Evolutionary conservation across 1,140 invertebrate genomes (phyloP).

Genomic region (Monomorium pharaonis): DNA sequence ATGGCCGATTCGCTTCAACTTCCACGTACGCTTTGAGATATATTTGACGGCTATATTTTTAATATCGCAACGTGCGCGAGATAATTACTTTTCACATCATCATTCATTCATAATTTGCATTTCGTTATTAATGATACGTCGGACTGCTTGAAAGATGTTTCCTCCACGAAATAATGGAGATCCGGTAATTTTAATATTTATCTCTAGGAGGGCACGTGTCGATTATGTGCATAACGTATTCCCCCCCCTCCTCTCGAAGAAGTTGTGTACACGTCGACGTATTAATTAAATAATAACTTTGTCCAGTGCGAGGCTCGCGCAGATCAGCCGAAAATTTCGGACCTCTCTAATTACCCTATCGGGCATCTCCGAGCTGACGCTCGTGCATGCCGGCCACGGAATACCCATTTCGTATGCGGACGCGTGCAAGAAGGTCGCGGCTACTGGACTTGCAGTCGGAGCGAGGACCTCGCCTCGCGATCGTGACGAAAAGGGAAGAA

Average conservation of each 20-base stretch:
- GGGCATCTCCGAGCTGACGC: slow-evolving; percentile 23
- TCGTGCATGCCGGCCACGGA: neutral
- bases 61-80: neutral
- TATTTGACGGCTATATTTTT: neutral
- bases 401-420: neutral
- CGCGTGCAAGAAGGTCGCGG: slow-evolving; percentile 47
- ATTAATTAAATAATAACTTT: slow-evolving; percentile 43
- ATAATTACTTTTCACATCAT: neutral
- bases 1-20: neutral
- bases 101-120: neutral
- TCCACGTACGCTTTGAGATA: neutral
- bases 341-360: slow-evolving; percentile 6
- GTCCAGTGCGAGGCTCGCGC: neutral
- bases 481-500: slow-evolving; percentile 69
- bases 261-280: slow-evolving; percentile 22
- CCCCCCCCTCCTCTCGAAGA: neutral
- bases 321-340: slow-evolving; percentile 30
- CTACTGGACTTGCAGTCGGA: slow-evolving; percentile 41
- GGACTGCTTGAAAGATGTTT: neutral
- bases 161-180: neutral
- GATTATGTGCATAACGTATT: neutral
- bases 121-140: neutral
- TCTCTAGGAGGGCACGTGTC: neutral
- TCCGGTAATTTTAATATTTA: neutral
- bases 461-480: slow-evolving; percentile 41